phyloP scores from a whole-genome alignment of 2,797 vertebrate species.

The Gymnothorax reevesii region DNA sequence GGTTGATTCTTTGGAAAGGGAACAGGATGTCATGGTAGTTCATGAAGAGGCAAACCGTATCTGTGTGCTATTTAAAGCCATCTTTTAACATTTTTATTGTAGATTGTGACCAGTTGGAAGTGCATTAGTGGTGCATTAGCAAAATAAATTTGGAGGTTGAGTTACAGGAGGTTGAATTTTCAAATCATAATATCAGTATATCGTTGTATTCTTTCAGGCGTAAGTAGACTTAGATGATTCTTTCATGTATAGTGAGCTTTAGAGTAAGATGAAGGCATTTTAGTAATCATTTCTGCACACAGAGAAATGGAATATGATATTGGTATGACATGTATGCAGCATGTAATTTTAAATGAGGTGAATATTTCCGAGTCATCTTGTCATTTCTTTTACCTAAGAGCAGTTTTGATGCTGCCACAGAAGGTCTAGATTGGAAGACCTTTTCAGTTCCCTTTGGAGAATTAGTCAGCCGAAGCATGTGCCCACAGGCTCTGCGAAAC shows the following conservation, averaged over 20 bases:
- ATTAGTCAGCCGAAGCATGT: conserved; percentile 66
- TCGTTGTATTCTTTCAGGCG: neutral
- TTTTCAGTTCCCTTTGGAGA: conserved; percentile 62
- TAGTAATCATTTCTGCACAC: conserved; percentile 1
- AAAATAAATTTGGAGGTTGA: neutral
- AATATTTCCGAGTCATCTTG: too few species aligned
- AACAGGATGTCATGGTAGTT: conserved; percentile 27
- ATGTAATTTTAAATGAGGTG: conserved; percentile 31
- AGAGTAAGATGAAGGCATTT: conserved; percentile 34
- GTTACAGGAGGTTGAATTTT: neutral
- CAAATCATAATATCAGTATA: neutral
- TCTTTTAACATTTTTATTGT: neutral
- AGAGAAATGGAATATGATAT: neutral
- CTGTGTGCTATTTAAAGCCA: neutral
- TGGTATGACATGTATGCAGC: conserved; percentile 23
- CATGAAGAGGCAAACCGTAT: neutral
- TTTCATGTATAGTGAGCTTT: conserved; percentile 31
- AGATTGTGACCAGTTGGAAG: too few species aligned
- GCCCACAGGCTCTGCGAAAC: neutral
- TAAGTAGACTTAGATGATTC: conserved; percentile 24
- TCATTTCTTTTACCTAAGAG: conserved; percentile 57
- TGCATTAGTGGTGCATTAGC: too few species aligned
- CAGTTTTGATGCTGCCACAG: conserved; percentile 59
- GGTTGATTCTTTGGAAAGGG: conserved; percentile 38
- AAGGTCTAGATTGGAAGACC: conserved; percentile 57